phyloP scores from a whole-genome alignment of 2,888 invertebrate species.

The Noctua janthina region DNA sequence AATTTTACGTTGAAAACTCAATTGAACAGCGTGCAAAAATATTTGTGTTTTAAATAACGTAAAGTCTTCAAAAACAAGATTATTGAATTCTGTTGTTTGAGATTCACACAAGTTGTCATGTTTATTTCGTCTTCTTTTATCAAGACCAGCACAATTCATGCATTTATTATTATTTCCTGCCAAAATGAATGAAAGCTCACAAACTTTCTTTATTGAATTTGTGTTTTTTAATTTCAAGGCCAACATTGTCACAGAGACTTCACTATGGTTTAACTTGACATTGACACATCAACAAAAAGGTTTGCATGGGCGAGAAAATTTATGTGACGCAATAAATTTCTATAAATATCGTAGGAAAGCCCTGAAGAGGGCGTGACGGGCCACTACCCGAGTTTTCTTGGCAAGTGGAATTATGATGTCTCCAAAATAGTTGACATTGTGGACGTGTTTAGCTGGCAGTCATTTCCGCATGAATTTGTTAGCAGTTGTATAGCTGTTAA shows the following conservation, averaged over 20 bases:
- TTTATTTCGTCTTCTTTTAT: slow-evolving; percentile 16
- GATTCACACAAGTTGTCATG: background rate
- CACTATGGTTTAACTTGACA: slow-evolving; percentile 35
- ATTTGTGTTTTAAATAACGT: slow-evolving; percentile 9
- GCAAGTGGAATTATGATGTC: slow-evolving; percentile 77
- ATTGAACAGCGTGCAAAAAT: slow-evolving; percentile 25
- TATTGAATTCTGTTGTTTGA: slow-evolving; percentile 3
- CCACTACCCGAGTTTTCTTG: slow-evolving; percentile 73
- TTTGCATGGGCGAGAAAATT: slow-evolving; percentile 34
- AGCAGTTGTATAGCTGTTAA: slow-evolving; percentile 43
- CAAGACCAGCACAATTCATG: background rate
- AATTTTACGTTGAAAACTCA: slow-evolving; percentile 32
- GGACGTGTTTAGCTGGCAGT: slow-evolving; percentile 77
- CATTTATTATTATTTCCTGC: slow-evolving; percentile 9
- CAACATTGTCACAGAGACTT: slow-evolving; percentile 15
- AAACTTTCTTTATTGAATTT: background rate
- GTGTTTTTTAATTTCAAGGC: background rate
- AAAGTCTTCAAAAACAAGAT: background rate
- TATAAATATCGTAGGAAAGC: slow-evolving; percentile 77
- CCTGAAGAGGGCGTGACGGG: slow-evolving; percentile 76
- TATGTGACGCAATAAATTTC: slow-evolving; percentile 63
- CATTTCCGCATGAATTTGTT: slow-evolving; percentile 78
- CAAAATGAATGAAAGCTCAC: slow-evolving; percentile 18
- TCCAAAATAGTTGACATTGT: slow-evolving; percentile 86
- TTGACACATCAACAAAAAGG: slow-evolving; percentile 44